A percentile compares a stretch with the other conserved stretches of the same genome.
Evolutionary conservation across 2,888 invertebrate species (phyloP).

Genomic region (Trypoxylon attenuatum): DNA sequence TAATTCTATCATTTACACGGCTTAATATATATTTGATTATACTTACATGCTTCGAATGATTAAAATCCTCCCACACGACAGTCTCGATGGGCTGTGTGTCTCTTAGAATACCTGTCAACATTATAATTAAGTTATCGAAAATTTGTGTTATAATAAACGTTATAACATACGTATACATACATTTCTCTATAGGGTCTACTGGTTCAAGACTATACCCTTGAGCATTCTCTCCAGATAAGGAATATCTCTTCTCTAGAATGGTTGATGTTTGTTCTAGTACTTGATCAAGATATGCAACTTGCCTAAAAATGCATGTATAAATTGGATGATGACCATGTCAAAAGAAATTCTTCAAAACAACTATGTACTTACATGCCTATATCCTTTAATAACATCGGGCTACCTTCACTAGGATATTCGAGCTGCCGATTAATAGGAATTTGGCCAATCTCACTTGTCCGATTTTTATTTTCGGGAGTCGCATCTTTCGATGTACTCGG

Average conservation of each 20-base stretch:
- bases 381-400: constrained; percentile 52
- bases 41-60: constrained; percentile 63
- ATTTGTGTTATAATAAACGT: no score
- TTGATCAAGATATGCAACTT: constrained; percentile 66
- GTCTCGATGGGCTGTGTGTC: constrained; percentile 79
- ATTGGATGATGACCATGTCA: not conserved
- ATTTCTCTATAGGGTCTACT: constrained; percentile 50
- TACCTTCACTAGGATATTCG: constrained; percentile 57
- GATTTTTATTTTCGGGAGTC: not conserved
- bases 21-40: not conserved
- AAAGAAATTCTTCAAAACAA: not conserved
- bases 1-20: no score
- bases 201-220: constrained; percentile 56
- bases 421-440: constrained; percentile 59
- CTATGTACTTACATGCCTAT: constrained; percentile 54
- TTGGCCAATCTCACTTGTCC: not conserved
- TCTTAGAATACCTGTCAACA: constrained; percentile 63
- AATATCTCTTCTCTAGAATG: constrained; percentile 63
- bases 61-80: constrained; percentile 82
- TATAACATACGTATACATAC: constrained; percentile 35
- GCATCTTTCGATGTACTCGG: not conserved
- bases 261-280: constrained; percentile 59
- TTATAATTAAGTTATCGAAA: no score
- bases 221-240: constrained; percentile 57
- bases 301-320: constrained; percentile 38